Conservation (phyloP, 2,888 invertebrate species). For the Apamea epomidion region DNA sequence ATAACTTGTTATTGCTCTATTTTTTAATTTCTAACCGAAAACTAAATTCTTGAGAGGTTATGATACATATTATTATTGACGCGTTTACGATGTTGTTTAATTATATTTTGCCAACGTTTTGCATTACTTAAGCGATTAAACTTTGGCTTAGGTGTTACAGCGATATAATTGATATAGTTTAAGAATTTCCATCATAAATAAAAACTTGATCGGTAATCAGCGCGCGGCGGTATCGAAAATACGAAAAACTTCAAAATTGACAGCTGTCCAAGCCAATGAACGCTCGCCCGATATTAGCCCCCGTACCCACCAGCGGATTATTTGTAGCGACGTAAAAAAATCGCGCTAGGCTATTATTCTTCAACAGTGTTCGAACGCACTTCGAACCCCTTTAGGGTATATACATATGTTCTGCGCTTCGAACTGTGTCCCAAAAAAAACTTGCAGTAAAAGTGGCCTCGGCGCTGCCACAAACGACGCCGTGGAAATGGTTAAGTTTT, state of each 20-base stretch:
- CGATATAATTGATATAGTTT: conserved; percentile 34
- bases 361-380: neutral
- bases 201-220: conserved; percentile 49
- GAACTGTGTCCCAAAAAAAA: no score
- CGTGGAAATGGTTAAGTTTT: no score
- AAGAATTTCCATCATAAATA: conserved; percentile 58
- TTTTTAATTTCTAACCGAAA: conserved; percentile 66
- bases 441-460: no score
- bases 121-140: conserved; percentile 37
- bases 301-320: neutral
- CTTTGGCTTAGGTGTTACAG: conserved; percentile 38
- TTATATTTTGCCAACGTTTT: conserved; percentile 14
- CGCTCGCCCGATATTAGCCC: neutral
- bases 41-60: conserved; percentile 76
- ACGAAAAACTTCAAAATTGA: conserved; percentile 57
- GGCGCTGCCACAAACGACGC: no score
- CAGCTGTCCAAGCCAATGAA: conserved; percentile 50
- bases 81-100: conserved; percentile 22
- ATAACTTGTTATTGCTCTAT: conserved; percentile 34
- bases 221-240: conserved; percentile 64
- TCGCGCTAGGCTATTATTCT: neutral
- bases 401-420: no score
- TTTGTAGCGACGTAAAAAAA: neutral
- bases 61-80: conserved; percentile 63
- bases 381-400: neutral